These are phyloP conservation scores for Pimephales promelas DNA, from an alignment of 2,113 vertebrate species.

Conservation along the genomic window DNA sequence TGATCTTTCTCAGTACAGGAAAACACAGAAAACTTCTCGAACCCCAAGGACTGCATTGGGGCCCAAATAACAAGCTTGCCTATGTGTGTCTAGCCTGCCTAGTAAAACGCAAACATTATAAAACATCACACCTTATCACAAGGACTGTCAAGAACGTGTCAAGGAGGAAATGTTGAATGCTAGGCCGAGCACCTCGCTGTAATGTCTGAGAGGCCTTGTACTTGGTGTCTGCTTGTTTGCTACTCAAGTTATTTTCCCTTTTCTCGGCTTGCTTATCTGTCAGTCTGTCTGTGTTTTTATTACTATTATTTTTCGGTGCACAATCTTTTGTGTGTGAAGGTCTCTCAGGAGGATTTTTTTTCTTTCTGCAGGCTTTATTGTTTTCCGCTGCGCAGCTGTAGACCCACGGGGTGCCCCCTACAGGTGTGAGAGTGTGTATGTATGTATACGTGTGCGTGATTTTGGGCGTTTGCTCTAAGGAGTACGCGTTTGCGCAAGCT, in stretches of 20 bases:
- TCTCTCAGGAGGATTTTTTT: constrained; percentile 61
- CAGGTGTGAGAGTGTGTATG: constrained; percentile 58
- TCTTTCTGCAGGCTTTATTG: constrained; percentile 67
- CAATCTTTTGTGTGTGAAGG: constrained; percentile 42
- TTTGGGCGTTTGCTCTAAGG: not conserved
- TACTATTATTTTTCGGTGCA: constrained; percentile 17
- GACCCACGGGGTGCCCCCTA: constrained; percentile 64
- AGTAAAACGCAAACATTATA: constrained; percentile 54
- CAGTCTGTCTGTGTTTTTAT: constrained; percentile 43
- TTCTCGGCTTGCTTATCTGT: constrained; percentile 42
- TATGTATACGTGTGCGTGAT: constrained; percentile 13
- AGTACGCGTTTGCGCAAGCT: not conserved
- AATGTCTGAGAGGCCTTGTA: constrained; percentile 35
- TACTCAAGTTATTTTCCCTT: constrained; percentile 37
- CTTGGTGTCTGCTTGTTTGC: constrained; percentile 50
- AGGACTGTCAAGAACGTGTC: constrained; percentile 54
- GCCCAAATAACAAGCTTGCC: constrained; percentile 48
- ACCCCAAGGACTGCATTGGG: constrained; percentile 50
- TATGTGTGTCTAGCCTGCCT: constrained; percentile 48
- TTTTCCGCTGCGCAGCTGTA: constrained; percentile 73
- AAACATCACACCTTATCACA: constrained; percentile 57
- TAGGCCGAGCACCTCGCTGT: constrained; percentile 31
- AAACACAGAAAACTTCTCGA: constrained; percentile 47
- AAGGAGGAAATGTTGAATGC: constrained; percentile 42
- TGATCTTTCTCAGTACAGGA: constrained; percentile 14